Conservation (phyloP, 1,140 invertebrate species). For the fruit fly (Drosophila melanogaster) region Release_6_plus_ISO1_MT NT_037436.4:11307501-11308000, state of each 20-base stretch:
- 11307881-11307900: too few relatives aligned
- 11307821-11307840: slow-evolving; percentile 3
- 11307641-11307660: slow-evolving; percentile 47
- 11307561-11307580: slow-evolving; percentile 42
- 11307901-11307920: too few relatives aligned
- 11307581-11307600: slow-evolving; percentile 33
- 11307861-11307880: too few relatives aligned
- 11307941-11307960: background rate
- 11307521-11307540: background rate
- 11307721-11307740: slow-evolving; percentile 19
- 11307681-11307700: slow-evolving; percentile 71
- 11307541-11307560: slow-evolving; percentile 25
- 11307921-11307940: slow-evolving; percentile 25
- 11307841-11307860: background rate
- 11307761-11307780: slow-evolving; percentile 15
- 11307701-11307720: background rate
- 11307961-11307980: background rate
- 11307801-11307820: slow-evolving; percentile 25
- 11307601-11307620: slow-evolving; percentile 12
- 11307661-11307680: slow-evolving; percentile 28
- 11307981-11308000: slow-evolving; percentile 28
- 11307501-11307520: background rate
- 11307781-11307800: slow-evolving; percentile 13
- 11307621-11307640: slow-evolving; percentile 41
- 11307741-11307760: slow-evolving; percentile 54